Percentiles rank a stretch among this genome's conserved stretches.
These are phyloP conservation scores for Cathartes aura DNA, from an alignment of 2,113 vertebrate species.

Conservation along the genomic window DNA sequence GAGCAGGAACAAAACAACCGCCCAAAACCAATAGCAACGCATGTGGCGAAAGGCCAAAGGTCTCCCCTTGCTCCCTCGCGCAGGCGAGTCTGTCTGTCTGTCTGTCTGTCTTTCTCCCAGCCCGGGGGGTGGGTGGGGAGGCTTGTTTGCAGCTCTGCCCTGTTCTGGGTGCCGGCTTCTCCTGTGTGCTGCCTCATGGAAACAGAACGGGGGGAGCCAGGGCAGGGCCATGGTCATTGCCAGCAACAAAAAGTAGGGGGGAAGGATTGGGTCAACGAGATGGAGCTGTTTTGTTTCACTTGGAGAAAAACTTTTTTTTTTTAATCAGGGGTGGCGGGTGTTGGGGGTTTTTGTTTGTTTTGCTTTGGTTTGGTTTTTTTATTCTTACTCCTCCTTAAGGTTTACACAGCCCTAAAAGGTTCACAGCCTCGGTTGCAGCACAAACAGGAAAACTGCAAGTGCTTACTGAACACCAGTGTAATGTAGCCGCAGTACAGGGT, in stretches of 20 bases:
- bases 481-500: background rate
- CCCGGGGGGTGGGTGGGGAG: accelerated
- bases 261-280: accelerated
- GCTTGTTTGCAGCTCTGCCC: background rate
- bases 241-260: background rate
- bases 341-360: background rate
- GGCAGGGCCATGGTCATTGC: background rate
- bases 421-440: background rate
- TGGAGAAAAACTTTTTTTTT: background rate
- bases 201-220: background rate
- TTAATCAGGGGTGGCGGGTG: background rate
- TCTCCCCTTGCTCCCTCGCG: background rate
- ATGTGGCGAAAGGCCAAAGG: background rate
- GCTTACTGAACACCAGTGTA: background rate
- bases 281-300: background rate
- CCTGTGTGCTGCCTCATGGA: background rate
- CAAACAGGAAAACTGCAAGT: background rate
- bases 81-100: background rate
- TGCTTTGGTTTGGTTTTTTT: background rate
- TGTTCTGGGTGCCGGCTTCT: background rate
- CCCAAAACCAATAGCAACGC: accelerated
- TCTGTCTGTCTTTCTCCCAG: too few relatives aligned
- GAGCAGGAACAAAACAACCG: background rate
- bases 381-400: background rate
- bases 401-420: background rate